Evolutionary conservation across 2,113 vertebrate species (phyloP).

Genomic region (Lagopus leucura): DNA sequence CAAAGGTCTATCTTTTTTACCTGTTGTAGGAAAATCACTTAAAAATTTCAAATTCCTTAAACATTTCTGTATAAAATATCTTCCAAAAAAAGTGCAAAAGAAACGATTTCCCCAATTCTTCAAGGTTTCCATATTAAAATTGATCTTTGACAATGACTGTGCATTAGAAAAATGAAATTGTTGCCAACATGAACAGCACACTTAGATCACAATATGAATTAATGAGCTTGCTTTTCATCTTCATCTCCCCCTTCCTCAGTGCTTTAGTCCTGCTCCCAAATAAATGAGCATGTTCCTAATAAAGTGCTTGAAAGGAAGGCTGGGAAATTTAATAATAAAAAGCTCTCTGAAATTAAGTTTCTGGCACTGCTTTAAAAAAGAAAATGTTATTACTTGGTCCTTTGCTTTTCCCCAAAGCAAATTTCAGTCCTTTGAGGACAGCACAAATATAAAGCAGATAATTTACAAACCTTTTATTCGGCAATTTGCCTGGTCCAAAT

Average conservation of each 20-base stretch:
- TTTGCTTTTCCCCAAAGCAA: constrained; percentile 59
- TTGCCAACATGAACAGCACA: constrained; percentile 30
- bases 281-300: constrained; percentile 20
- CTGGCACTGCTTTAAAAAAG: constrained; percentile 34
- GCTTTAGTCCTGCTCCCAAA: neutral
- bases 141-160: neutral
- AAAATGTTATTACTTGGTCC: constrained; percentile 52
- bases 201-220: constrained; percentile 50
- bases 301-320: constrained; percentile 55
- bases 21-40: neutral
- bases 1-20: neutral
- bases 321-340: constrained; percentile 56
- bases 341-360: constrained; percentile 65
- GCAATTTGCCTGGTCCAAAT: constrained; percentile 63
- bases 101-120: neutral
- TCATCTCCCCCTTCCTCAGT: constrained; percentile 1
- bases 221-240: constrained; percentile 50
- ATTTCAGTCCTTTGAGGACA: constrained; percentile 64
- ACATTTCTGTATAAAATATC: neutral
- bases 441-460: constrained; percentile 50
- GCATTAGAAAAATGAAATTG: constrained; percentile 45
- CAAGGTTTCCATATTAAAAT: neutral
- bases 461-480: constrained; percentile 56
- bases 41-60: neutral
- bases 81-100: neutral